Base-by-base conservation (phyloP, 2,113 vertebrate genomes). In the Gymnocephalus cernua region DNA sequence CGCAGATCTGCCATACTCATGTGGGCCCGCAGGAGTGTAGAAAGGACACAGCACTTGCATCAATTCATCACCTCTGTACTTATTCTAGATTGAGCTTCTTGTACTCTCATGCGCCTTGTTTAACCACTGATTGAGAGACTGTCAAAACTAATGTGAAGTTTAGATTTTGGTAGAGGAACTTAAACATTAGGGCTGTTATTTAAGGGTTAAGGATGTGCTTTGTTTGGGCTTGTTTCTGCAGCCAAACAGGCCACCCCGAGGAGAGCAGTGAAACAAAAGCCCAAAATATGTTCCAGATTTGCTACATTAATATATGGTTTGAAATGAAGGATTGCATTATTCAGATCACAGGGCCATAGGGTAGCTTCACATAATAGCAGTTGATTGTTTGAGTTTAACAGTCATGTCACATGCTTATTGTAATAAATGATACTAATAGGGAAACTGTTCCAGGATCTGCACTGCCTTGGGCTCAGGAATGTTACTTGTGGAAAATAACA, bases 71-170 rank as follows among this genome's bases (percentile, higher is more conserved):
- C 29, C 21, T 58, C 18, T 45, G 58, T 56, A 27, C 18, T 45
- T 59, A 38, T 50, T 81, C 66, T 57, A 71, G n/a, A 74, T 21
- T 25, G 27, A 74, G 56, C 70, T 51, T 81, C 23, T 44, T 77
- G n/a, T 57, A 11, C 12, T 77, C 67, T 82, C 45, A n/a, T 47
- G 41, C 73, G 87, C 56, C 66, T 77, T 38, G 16, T 72, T 72
- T 71, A 71, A 79, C 53, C 50, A 25, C 12, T 69, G 7, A 72
- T 53, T 75, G 68, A 56, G 54, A 67, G 57, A 77, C 50, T 19
- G 27, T 80, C 63, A 48, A 66, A 84, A 50, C n/a, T 25, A 38
- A 73, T 41, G 14, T 50, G 47, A 77, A 4, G n/a, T 80, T 76
- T 23, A 51, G 29, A 61, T 82, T 25, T 51, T 45, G 8, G 29